Base-by-base conservation (phyloP, 1,140 invertebrate genomes). In the Papilio xuthus region DNA sequence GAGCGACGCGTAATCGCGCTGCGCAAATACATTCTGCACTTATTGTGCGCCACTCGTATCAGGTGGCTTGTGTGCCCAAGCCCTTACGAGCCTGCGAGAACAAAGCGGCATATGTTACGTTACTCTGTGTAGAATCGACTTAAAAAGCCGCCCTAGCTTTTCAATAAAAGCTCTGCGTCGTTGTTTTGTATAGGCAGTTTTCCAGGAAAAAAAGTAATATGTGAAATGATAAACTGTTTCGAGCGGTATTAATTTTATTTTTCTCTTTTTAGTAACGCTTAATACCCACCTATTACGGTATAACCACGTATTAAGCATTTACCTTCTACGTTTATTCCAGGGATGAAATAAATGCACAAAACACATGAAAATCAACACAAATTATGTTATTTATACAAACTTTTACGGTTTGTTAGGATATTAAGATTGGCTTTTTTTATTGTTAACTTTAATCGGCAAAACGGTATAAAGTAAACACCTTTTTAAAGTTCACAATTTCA, bases 1-100 rank as follows among this genome's bases (percentile, higher is more conserved):
- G 77, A 83, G 83, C 83, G 78, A 85, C 83, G 85, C 86, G 86
- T 90, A 90, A 90, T 90, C 88, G 88, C 83, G 81, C 83, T 82
- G 79, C 79, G 89, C 88, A 92, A 92, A 92, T 92, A 92, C 90
- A 84, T 88, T 90, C 83, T 86, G 86, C 90, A 88, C 90, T 91
- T 88, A 90, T 89, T 86, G 85, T 85, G 85, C 83, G 75, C 83
- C 83, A 86, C 86, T 89, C 81, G 82, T 85, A 85, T 86, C 86
- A 89, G 88, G 84, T 89, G 85, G 74, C 87, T 84, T 86, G 86
- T 89, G 85, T 87, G 82, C 82, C 80, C 83, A 84, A 81, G 80
- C 83, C 86, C 85, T 88, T 88, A 85, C 79, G 76, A 84, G 79
- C 81, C 77, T 85, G 80, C 71, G 82, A 77, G 88, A 89, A 89